A percentile compares a stretch with the other conserved stretches of the same genome.
Conservation (phyloP, 2,797 vertebrate genomes). For the Pangasius djambal region DNA sequence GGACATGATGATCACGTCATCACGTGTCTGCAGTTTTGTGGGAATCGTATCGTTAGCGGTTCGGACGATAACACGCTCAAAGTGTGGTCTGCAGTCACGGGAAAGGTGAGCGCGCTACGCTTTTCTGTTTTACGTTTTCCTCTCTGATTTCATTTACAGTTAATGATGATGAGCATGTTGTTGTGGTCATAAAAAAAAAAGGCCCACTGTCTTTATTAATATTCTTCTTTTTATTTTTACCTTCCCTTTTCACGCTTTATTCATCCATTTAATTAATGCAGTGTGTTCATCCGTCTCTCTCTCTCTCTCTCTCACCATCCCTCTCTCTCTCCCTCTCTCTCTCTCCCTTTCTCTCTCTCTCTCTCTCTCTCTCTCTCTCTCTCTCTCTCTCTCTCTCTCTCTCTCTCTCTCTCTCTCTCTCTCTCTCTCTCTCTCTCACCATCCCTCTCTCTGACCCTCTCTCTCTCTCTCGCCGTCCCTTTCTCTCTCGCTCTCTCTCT, state of each 20-base stretch:
- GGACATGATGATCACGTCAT: constrained; percentile 99
- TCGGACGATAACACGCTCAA: constrained; percentile 99
- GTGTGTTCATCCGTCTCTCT: background rate
- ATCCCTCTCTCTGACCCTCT: too few relatives aligned
- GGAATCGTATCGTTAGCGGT: constrained; percentile 97
- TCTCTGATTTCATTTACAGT: background rate
- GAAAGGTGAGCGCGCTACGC: constrained; percentile 82
- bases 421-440: too few relatives aligned
- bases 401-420: background rate
- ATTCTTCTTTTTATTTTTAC: background rate
- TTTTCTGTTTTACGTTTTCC: too few relatives aligned
- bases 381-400: background rate
- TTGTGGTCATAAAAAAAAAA: background rate
- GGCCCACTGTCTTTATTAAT: background rate
- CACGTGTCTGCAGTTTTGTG: constrained; percentile 98
- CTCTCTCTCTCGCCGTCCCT: background rate
- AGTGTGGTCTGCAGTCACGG: constrained; percentile 98
- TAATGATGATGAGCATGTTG: background rate
- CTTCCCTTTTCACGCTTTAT: background rate
- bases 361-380: background rate
- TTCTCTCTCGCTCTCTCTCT: background rate
- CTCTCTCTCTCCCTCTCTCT: background rate
- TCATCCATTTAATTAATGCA: background rate
- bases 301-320: background rate
- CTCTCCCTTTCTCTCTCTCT: background rate